Evolutionary conservation across 2,888 invertebrate species (phyloP), one percentile per base, ranked within the genome.

Genomic region (Agapetus fuscipes): DNA sequence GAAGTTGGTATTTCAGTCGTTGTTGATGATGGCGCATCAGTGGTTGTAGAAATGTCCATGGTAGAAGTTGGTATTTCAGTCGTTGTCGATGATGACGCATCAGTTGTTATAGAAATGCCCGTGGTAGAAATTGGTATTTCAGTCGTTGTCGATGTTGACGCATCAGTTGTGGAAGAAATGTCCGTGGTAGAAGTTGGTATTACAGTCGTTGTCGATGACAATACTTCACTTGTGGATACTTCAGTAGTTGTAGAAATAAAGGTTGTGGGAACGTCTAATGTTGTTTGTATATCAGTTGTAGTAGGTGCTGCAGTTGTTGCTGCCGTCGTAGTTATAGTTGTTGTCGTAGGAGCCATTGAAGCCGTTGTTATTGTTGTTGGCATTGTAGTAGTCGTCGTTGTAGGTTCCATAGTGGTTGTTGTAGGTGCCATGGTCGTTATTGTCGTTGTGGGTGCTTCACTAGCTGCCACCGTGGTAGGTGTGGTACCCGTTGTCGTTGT

Each of bases 1-100:
- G n/a, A n/a, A n/a, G n/a, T n/a, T n/a, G 34, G 5, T 14, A 10
- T n/a, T 13, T 12, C 34, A 34, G 34, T 34, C 11, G 24, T 25
- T 3, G 30, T 14, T 6, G 13, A n/a, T 30, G 12, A 14, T 9
- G 11, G 30, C 3, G 17, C 24, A 3, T 7, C 15, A 7, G 12
- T 7, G 7, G 32, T 33, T 5, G 33, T 20, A 12, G 12, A 11
- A 3, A 20, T 13, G 7, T 12, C 20, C 2, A 14, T 20, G 1
- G 33, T 33, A 2, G 33, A 20, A 1, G 33, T 33, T 5, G 33
- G 10, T 4, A 12, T 12, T 3, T 12, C 33, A 2, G 24, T 32
- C 4, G 12, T 20, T 6, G 32, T 7, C 2, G 26, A 13, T n/a
- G n/a, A n/a, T n/a, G n/a, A n/a, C n/a, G n/a, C n/a, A n/a, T n/a